Conservation (phyloP, 2,797 vertebrate species). For the Taeniopygia guttata region DNA sequence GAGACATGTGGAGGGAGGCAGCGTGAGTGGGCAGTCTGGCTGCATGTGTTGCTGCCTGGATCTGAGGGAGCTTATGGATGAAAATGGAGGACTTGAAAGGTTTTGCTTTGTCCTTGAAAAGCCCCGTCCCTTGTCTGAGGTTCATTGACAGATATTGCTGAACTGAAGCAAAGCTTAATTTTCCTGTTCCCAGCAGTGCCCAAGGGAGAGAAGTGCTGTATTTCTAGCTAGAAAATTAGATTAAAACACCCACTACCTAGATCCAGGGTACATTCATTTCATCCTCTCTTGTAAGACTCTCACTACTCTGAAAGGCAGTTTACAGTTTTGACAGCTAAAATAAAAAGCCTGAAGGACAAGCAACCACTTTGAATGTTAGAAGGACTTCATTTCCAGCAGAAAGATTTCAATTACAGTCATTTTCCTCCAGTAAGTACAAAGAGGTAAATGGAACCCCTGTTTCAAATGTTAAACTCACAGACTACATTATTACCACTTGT, state of each 20-base stretch:
- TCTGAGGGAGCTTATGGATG: not conserved
- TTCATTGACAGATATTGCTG: not conserved
- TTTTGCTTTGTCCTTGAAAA: slow-evolving; percentile 37
- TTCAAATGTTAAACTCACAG: slow-evolving; percentile 56
- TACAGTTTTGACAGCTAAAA: slow-evolving; percentile 65
- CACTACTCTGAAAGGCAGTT: slow-evolving; percentile 35
- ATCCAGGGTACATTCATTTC: slow-evolving; percentile 13
- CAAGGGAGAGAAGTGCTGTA: slow-evolving; percentile 29
- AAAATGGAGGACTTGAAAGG: not conserved
- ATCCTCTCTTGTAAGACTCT: not conserved
- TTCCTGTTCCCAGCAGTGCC: not conserved
- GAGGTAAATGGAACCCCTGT: slow-evolving; percentile 64
- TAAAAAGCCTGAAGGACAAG: slow-evolving; percentile 64
- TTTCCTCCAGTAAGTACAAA: slow-evolving; percentile 55
- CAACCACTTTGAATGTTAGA: slow-evolving; percentile 50
- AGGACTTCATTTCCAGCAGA: slow-evolving; percentile 63
- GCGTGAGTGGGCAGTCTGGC: not conserved
- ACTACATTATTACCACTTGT: slow-evolving; percentile 49
- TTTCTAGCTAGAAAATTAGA: slow-evolving; percentile 50
- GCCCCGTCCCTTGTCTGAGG: not conserved
- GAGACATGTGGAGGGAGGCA: not conserved
- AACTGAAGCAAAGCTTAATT: not conserved
- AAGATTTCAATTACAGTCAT: slow-evolving; percentile 70
- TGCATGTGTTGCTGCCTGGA: not conserved
- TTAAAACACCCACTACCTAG: slow-evolving; percentile 28